Base-by-base conservation (phyloP, 2,888 invertebrate genomes). In the Lasioglossum leucozonium region DNA sequence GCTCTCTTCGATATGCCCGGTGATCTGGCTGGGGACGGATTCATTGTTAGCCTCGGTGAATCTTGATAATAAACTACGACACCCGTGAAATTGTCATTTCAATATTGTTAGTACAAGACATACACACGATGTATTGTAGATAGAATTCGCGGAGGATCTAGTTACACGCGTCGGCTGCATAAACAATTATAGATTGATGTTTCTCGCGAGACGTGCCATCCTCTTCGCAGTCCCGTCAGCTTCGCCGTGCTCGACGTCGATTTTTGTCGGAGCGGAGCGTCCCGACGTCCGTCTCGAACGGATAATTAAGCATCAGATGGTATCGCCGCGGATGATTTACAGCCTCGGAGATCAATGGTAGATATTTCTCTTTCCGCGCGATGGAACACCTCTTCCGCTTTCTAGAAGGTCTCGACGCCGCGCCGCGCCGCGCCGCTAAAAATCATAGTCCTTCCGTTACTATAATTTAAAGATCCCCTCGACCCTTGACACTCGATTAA, bases 401-500 rank as follows among this genome's bases (percentile, higher is more conserved):
- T 34, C 65, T 65, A 34, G n/a, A n/a, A n/a, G 18, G 34, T 34
- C 34, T 65, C 18, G 10, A 26, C 34, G 34, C 34, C 34, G 34
- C 3, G 34, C 34, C 34, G 34, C 34, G 34, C 34, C 34, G 34
- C 34, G 34, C 34, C 42, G 18, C 26, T 18, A 40, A 51, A 44
- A 47, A 72, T 22, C 34, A 62, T 71, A 30, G 30, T 65, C 65
- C 75, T 78, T 79, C 75, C 77, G 77, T 89, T 80, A 86, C 77
- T 79, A 79, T 82, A 87, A 86, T 87, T 89, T 76, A 79, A 83
- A 71, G 82, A 81, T 87, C 77, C 73, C 73, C 79, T 80, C 72
- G 86, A 86, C 88, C 87, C 42, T 73, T 84, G 86, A 81, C 89
- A 88, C 84, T 77, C 82, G 81, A 84, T 79, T 83, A 83, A 81